phyloP scores from a whole-genome alignment of 2,113 vertebrate species.

The Clarias magur region DNA sequence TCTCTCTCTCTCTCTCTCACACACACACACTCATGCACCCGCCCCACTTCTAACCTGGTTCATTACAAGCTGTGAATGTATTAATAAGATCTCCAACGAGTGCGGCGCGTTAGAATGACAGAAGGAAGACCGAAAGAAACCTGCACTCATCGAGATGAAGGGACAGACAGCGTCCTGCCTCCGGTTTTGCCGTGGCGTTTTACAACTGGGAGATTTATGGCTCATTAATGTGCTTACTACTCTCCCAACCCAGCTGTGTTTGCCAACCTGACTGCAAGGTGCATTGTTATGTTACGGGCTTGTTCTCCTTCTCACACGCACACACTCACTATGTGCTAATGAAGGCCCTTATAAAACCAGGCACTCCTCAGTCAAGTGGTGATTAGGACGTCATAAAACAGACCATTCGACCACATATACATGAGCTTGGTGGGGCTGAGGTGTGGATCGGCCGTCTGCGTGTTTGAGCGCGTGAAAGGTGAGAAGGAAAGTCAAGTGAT shows the following conservation, averaged over 20 bases:
- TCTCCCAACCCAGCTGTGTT: constrained; percentile 54
- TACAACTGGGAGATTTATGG: constrained; percentile 47
- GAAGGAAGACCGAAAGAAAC: constrained; percentile 49
- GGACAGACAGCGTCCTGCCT: constrained; percentile 10
- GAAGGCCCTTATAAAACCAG: constrained; percentile 39
- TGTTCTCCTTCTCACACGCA: constrained; percentile 27
- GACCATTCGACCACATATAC: constrained; percentile 16
- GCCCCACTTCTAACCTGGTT: constrained; percentile 35
- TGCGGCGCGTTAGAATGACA: constrained; percentile 11
- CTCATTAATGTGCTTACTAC: constrained; percentile 47
- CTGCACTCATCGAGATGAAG: constrained; percentile 19
- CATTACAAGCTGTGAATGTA: neutral
- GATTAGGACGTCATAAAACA: constrained; percentile 43
- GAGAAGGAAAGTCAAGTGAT: constrained; percentile 13
- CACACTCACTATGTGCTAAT: constrained; percentile 55
- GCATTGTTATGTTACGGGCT: constrained; percentile 49
- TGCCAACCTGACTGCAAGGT: constrained; percentile 43
- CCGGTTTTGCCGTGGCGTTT: constrained; percentile 22
- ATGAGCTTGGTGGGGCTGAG: neutral
- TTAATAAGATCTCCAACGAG: constrained; percentile 25
- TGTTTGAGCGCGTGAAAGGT: neutral
- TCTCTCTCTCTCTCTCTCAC: neutral
- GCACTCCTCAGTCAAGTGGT: constrained; percentile 28
- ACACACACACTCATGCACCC: too few species aligned
- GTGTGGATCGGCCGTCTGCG: neutral